Evolutionary conservation across 2,888 invertebrate species (phyloP).

Genomic region (Oscheius sp.): DNA sequence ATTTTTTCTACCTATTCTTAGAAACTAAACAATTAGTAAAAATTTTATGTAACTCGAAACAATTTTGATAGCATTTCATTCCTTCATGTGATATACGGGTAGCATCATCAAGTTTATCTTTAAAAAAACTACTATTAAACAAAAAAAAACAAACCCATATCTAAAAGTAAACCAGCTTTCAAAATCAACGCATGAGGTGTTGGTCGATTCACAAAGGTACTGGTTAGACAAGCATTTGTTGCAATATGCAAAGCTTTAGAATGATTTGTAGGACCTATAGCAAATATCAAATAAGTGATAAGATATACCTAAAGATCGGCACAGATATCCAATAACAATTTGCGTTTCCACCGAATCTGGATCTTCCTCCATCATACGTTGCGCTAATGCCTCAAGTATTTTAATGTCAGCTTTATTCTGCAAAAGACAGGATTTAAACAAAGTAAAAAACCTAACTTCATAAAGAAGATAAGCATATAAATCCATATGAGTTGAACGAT

Average conservation of each 20-base stretch:
- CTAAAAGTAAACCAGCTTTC: neutral
- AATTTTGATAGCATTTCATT: neutral
- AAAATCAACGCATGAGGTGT: conserved; percentile 12
- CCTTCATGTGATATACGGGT: neutral
- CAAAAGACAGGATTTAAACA: no score
- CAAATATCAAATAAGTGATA: neutral
- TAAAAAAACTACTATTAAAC: neutral
- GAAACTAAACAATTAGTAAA: neutral
- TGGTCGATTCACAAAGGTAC: neutral
- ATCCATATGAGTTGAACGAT: neutral
- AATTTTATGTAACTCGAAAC: neutral
- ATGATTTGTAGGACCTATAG: neutral
- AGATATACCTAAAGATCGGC: conserved; percentile 3
- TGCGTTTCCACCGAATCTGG: conserved; percentile 3
- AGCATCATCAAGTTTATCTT: conserved; percentile 3
- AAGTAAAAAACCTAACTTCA: neutral
- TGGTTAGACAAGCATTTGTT: conserved; percentile 8
- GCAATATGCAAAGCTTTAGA: conserved; percentile 18
- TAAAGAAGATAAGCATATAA: neutral
- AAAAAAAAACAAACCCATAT: conserved; percentile 3
- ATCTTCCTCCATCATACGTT: neutral
- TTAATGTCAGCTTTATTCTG: neutral
- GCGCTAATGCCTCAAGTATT: neutral
- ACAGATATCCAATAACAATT: conserved; percentile 12
- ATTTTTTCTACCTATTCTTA: neutral